A percentile compares a stretch with the other conserved stretches of the same genome.
Conservation (phyloP, 2,797 vertebrate genomes). For the Hoplostethus atlanticus region DNA sequence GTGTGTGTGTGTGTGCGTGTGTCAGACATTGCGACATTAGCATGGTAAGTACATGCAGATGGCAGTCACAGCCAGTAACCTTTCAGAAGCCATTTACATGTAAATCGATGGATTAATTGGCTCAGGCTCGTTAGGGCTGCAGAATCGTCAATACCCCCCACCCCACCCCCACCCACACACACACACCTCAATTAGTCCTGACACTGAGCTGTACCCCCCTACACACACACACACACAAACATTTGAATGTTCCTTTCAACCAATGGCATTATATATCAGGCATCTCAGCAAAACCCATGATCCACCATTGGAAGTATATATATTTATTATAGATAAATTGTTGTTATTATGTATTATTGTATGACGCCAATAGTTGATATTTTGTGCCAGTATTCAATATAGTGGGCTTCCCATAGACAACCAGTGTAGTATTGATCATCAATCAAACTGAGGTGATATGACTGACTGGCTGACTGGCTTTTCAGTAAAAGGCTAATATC, state of each 20-base stretch:
- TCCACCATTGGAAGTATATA: no score
- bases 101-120: constrained; percentile 87
- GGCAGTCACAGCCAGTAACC: constrained; percentile 77
- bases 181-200: no score
- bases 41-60: constrained; percentile 87
- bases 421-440: no score
- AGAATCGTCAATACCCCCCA: constrained; percentile 78
- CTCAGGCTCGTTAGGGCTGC: constrained; percentile 79
- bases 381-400: no score
- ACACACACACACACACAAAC: constrained; percentile 8
- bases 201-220: no score
- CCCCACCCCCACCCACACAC: constrained; percentile 35
- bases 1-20: constrained; percentile 20
- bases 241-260: not conserved
- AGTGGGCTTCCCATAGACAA: no score
- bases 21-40: constrained; percentile 77
- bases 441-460: not conserved
- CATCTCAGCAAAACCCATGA: no score
- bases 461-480: not conserved
- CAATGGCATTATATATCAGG: no score
- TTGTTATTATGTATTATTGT: no score
- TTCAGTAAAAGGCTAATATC: constrained; percentile 12
- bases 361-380: no score
- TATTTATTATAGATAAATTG: no score
- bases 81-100: constrained; percentile 84